Percentiles rank a stretch among this genome's conserved stretches.
Conservation (phyloP, 2,113 vertebrate species). For the Rhea americana region DNA sequence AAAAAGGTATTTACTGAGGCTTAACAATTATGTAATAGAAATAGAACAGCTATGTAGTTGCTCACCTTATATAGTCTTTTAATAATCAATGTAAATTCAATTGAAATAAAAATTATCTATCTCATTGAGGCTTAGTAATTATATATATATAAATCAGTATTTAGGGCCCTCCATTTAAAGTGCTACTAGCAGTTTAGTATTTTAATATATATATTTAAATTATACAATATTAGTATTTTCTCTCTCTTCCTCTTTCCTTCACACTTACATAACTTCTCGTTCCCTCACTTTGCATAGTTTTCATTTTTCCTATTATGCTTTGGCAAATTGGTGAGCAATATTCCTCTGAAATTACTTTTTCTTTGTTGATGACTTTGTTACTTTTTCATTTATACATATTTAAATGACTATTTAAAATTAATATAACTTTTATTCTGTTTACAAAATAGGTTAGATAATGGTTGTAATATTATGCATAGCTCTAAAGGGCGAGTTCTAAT, state of each 20-base stretch:
- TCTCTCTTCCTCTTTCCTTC: not conserved
- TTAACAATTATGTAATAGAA: constrained; percentile 39
- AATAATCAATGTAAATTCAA: constrained; percentile 47
- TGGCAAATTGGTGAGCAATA: not conserved
- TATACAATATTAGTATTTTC: not conserved
- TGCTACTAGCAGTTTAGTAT: not conserved
- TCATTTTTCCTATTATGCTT: not conserved
- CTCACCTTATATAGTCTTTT: constrained; percentile 5
- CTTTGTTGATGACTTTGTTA: not conserved
- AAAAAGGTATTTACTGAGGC: constrained; percentile 46
- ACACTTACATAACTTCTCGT: not conserved
- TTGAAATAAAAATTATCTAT: constrained; percentile 37
- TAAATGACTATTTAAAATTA: not conserved
- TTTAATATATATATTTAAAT: not conserved
- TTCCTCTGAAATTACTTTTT: not conserved
- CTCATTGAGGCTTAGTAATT: not conserved
- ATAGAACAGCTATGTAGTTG: not conserved
- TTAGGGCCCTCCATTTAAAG: not conserved
- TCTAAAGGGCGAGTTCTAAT: not conserved
- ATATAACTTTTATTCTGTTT: not conserved
- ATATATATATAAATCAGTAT: not conserved
- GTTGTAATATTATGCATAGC: not conserved
- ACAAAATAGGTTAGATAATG: not conserved
- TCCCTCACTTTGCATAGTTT: not conserved
- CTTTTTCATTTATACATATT: not conserved